A percentile compares a stretch with the other conserved stretches of the same genome.
Evolutionary conservation across 2,888 invertebrate genomes (phyloP).

Genomic region (Alentia gelatinosa): DNA sequence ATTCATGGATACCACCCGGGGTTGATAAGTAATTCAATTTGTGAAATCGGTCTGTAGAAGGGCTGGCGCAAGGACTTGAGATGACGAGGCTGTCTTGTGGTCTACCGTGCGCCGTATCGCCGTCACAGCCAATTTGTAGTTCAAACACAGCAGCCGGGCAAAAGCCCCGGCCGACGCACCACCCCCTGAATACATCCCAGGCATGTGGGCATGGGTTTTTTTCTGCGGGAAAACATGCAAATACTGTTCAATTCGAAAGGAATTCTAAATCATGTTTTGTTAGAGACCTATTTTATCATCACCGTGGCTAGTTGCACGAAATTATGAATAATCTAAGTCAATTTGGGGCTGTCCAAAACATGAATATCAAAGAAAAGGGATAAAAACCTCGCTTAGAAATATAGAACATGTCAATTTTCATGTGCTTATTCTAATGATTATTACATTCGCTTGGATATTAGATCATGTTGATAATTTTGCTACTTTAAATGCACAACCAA

Average conservation of each 20-base stretch:
- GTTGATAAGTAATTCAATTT: slow-evolving; percentile 4
- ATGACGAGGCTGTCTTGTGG: background rate
- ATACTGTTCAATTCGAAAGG: too few species aligned
- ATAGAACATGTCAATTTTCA: too few species aligned
- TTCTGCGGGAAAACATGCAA: too few species aligned
- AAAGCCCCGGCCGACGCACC: background rate
- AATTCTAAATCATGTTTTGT: background rate
- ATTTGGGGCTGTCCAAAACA: too few species aligned
- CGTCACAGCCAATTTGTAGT: background rate
- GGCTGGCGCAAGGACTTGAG: background rate
- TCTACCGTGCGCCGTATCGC: background rate
- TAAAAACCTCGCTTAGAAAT: too few species aligned
- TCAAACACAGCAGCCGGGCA: background rate
- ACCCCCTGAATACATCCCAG: background rate
- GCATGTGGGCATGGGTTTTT: too few species aligned
- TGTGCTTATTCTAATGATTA: too few species aligned
- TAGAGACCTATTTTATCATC: background rate
- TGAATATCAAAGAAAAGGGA: too few species aligned
- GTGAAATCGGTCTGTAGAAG: background rate
- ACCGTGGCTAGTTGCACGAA: background rate
- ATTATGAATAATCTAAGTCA: background rate
- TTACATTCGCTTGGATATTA: too few species aligned
- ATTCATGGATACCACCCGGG: background rate
- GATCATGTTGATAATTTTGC: too few species aligned
- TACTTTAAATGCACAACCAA: too few species aligned